A percentile compares a stretch with the other conserved stretches of the same genome.
phyloP scores from a whole-genome alignment of 2,888 invertebrate species.

The Athalia cordata region DNA sequence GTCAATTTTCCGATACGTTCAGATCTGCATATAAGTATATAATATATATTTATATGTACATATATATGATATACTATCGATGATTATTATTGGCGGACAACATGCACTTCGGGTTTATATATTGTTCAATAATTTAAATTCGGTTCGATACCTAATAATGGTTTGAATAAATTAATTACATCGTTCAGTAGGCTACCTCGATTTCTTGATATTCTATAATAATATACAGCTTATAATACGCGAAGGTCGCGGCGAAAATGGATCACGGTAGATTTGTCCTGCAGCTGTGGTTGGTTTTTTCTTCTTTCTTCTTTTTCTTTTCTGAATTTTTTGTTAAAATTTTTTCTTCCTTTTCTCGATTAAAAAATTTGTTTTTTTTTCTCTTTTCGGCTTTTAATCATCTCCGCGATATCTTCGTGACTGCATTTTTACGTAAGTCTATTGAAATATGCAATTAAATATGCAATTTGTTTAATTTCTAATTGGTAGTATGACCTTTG shows the following conservation, averaged over 20 bases:
- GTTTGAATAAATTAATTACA: constrained; percentile 40
- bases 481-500: constrained; percentile 66
- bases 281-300: too few relatives aligned
- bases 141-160: constrained; percentile 13
- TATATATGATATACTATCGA: neutral
- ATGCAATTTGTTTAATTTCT: constrained; percentile 49
- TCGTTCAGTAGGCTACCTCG: constrained; percentile 1
- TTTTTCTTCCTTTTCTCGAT: neutral
- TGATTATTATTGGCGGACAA: constrained; percentile 8
- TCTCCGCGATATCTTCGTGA: constrained; percentile 34
- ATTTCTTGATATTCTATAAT: constrained; percentile 8
- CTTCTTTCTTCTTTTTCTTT: neutral
- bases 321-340: neutral
- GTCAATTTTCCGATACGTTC: constrained; percentile 26
- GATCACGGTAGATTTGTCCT: neutral
- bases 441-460: constrained; percentile 41
- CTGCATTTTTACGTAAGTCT: constrained; percentile 33
- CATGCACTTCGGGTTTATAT: neutral
- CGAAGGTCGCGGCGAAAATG: constrained; percentile 19
- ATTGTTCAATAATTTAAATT: neutral
- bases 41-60: neutral
- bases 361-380: neutral
- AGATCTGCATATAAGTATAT: too few relatives aligned
- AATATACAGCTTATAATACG: neutral
- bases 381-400: constrained; percentile 5